phyloP scores from a whole-genome alignment of 1,140 invertebrate genomes.

The Nymphalis io region DNA sequence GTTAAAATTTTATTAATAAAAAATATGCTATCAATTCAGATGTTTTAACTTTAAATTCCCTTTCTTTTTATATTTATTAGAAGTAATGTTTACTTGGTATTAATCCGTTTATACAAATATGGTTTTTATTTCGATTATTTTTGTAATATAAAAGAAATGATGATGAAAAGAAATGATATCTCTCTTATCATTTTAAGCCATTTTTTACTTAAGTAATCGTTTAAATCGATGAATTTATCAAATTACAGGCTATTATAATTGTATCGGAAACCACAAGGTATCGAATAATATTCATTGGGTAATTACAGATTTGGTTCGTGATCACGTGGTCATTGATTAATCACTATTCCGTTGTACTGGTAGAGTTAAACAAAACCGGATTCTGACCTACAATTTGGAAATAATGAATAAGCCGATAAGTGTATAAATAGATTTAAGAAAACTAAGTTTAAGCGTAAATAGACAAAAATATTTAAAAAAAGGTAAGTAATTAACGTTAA shows the following conservation, averaged over 20 bases:
- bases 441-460: neutral
- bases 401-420: neutral
- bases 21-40: too few relatives aligned
- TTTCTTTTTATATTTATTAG: too few relatives aligned
- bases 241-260: neutral
- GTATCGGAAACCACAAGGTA: slow-evolving; percentile 11
- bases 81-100: too few relatives aligned
- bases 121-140: too few relatives aligned
- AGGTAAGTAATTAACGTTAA: neutral
- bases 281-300: slow-evolving; percentile 15
- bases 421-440: neutral
- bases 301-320: neutral
- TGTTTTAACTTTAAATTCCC: too few relatives aligned
- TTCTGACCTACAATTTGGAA: neutral
- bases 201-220: neutral
- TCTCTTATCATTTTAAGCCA: too few relatives aligned
- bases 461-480: neutral
- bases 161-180: too few relatives aligned
- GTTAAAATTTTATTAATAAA: too few relatives aligned
- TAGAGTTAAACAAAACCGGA: slow-evolving; percentile 1
- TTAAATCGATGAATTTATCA: neutral
- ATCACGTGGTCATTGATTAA: slow-evolving; percentile 17
- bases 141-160: too few relatives aligned
- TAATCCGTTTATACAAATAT: neutral
- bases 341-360: neutral